A percentile compares a stretch with the other conserved stretches of the same genome.
phyloP scores from a whole-genome alignment of 2,113 vertebrate species.

The Zapus hudsonius region DNA sequence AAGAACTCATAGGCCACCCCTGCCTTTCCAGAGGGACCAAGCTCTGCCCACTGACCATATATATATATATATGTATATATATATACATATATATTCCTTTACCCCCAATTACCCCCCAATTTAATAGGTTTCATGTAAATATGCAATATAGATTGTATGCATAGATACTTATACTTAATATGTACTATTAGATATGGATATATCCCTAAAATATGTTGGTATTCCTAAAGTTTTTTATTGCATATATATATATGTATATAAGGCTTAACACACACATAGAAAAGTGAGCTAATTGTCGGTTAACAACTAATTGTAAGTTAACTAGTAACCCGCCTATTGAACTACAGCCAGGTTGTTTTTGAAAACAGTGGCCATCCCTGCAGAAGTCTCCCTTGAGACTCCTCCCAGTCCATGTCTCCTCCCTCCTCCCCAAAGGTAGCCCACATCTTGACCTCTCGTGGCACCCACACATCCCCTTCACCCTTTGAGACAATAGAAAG shows the following conservation, averaged over 20 bases:
- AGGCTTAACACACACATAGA: neutral
- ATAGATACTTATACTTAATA: neutral
- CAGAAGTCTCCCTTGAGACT: neutral
- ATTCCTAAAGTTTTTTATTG: constrained; percentile 1
- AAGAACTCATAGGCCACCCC: no score
- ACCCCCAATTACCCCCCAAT: no score
- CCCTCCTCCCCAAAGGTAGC: neutral
- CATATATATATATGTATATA: fast-evolving
- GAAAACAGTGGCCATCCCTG: neutral
- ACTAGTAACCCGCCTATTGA: neutral
- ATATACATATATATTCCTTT: no score
- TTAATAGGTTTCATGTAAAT: neutral
- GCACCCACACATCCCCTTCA: neutral
- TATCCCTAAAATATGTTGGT: neutral
- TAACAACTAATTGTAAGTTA: neutral
- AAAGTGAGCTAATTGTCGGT: neutral
- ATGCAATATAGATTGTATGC: neutral
- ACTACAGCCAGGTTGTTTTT: neutral
- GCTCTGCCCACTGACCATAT: no score
- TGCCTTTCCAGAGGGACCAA: no score
- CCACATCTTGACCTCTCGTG: neutral
- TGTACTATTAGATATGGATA: neutral
- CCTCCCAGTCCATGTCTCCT: neutral
- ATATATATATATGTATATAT: no score
- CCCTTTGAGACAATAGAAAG: constrained; percentile 21